Evolutionary conservation across 2,797 vertebrate species (phyloP).

Genomic region (Carcharodon carcharias): DNA sequence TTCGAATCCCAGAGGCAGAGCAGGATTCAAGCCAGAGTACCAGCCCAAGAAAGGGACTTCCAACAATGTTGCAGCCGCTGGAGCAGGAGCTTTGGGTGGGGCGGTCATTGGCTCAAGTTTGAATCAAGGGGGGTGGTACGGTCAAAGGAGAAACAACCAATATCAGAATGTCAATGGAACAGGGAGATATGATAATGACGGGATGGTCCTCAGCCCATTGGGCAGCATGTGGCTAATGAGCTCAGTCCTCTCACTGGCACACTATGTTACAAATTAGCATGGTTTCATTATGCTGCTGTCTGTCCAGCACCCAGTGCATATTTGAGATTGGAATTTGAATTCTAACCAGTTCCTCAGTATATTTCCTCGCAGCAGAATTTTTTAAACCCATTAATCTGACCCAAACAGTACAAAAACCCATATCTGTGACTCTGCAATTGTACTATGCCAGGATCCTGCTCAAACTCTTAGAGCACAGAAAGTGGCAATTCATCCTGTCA

Average conservation of each 20-base stretch:
- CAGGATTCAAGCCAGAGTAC: rapidly evolving
- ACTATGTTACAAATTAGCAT: not conserved
- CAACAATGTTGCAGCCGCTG: not conserved
- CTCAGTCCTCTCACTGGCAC: not conserved
- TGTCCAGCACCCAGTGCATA: not conserved
- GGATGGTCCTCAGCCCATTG: not conserved
- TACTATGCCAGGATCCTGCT: not conserved
- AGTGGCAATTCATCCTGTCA: not conserved
- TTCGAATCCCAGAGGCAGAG: too few relatives aligned
- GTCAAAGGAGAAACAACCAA: not conserved
- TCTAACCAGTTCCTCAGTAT: too few relatives aligned
- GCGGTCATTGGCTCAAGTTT: not conserved
- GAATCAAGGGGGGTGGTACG: too few relatives aligned
- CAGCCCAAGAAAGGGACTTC: not conserved
- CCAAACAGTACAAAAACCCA: too few relatives aligned
- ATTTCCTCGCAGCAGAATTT: too few relatives aligned
- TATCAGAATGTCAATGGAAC: not conserved
- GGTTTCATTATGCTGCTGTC: not conserved
- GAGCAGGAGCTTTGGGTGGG: not conserved
- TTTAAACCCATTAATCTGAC: not conserved
- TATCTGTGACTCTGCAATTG: not conserved
- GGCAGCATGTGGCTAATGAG: not conserved
- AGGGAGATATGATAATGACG: not conserved
- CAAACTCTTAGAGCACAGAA: not conserved
- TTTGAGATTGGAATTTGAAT: not conserved